Conservation (phyloP, 2,888 invertebrate species). For the Callimorpha dominula region DNA sequence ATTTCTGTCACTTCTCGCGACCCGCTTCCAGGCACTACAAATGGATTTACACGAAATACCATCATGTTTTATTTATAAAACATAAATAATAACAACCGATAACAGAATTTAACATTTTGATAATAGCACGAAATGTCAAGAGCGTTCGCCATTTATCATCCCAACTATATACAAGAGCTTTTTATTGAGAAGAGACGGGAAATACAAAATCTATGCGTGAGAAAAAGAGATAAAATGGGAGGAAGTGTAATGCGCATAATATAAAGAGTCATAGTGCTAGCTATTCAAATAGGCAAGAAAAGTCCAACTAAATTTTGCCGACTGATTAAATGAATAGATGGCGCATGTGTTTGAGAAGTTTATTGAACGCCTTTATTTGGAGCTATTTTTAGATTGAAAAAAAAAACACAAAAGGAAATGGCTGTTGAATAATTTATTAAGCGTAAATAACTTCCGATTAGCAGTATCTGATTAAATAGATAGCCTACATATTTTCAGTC, state of each 20-base stretch:
- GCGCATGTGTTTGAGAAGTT: conserved; percentile 80
- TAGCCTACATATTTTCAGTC: neutral
- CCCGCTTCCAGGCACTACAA: conserved; percentile 29
- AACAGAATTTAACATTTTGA: conserved; percentile 65
- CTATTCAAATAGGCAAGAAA: conserved; percentile 26
- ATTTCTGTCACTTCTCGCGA: conserved; percentile 39
- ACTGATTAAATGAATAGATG: conserved; percentile 59
- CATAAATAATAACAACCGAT: conserved; percentile 56
- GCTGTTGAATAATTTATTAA: conserved; percentile 17
- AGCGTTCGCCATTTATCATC: conserved; percentile 75
- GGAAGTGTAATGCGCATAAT: conserved; percentile 57
- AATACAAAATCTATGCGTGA: conserved; percentile 18
- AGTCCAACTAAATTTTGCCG: conserved; percentile 51
- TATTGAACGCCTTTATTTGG: conserved; percentile 78
- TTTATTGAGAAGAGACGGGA: conserved; percentile 58
- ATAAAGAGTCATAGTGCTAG: conserved; percentile 41
- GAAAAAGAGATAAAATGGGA: conserved; percentile 57
- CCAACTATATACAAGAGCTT: conserved; percentile 54
- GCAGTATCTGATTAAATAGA: neutral
- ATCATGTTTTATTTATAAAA: conserved; percentile 72
- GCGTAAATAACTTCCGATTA: conserved; percentile 10
- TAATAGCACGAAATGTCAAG: conserved; percentile 75
- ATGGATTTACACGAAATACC: conserved; percentile 41
- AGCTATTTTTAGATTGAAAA: conserved; percentile 73
- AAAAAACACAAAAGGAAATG: conserved; percentile 26